These are phyloP conservation scores for Ptyas mucosa DNA, from an alignment of 2,113 vertebrate species.

Conservation along the genomic window DNA sequence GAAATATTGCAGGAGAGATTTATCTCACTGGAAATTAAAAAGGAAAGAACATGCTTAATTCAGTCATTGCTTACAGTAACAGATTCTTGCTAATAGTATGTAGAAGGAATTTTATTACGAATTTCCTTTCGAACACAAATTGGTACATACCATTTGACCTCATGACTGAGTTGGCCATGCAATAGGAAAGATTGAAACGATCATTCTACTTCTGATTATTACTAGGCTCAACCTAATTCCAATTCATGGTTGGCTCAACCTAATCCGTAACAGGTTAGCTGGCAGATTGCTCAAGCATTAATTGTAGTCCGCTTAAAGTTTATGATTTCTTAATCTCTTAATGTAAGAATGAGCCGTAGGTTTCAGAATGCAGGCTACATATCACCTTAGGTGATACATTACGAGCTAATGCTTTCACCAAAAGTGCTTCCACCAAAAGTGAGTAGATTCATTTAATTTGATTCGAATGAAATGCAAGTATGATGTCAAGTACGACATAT, in stretches of 20 bases:
- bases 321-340: background rate
- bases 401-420: background rate
- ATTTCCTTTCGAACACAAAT: background rate
- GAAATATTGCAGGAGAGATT: background rate
- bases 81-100: background rate
- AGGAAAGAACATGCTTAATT: background rate
- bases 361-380: background rate
- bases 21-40: background rate
- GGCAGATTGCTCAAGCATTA: background rate
- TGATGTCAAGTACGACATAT: background rate
- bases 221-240: background rate
- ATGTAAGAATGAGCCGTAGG: background rate
- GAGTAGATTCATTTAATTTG: background rate
- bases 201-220: background rate
- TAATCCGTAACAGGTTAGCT: background rate
- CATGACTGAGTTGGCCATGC: background rate
- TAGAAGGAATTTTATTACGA: background rate
- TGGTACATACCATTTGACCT: too few relatives aligned
- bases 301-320: background rate
- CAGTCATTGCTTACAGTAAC: background rate
- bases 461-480: background rate
- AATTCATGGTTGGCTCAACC: too few relatives aligned
- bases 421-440: background rate
- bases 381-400: background rate
- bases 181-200: background rate